Conservation (phyloP, 2,113 vertebrate species). For the Abramis brama region DNA sequence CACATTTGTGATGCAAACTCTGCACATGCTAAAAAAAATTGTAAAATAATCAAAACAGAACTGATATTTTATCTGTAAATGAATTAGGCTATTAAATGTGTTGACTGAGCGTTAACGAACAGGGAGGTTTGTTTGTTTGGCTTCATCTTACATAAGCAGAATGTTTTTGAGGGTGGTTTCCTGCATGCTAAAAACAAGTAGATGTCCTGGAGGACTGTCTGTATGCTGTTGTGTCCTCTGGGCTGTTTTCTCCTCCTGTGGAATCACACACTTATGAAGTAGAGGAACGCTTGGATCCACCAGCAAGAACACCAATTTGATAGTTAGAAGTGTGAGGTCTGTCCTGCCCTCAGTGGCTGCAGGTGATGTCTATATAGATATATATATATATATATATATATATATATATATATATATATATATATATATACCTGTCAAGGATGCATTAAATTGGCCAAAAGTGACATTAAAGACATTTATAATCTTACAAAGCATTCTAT, state of each 20-base stretch:
- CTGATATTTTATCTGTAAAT: background rate
- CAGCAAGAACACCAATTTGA: background rate
- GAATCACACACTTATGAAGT: background rate
- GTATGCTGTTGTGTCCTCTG: background rate
- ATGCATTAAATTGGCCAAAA: no score
- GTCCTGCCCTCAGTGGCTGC: background rate
- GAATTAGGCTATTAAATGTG: background rate
- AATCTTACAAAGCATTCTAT: no score
- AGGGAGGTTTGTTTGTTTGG: background rate
- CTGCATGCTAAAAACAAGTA: background rate
- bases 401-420: no score
- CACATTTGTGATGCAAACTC: background rate
- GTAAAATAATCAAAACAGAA: background rate
- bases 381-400: no score
- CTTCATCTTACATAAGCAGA: constrained; percentile 1
- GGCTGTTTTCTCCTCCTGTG: background rate
- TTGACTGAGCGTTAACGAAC: background rate
- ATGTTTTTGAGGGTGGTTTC: background rate
- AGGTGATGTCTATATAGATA: background rate
- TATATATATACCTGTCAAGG: no score
- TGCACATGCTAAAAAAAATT: background rate
- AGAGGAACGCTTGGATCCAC: background rate
- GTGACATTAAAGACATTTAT: no score
- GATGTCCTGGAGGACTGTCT: background rate
- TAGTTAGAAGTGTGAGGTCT: background rate